phyloP scores from a whole-genome alignment of 2,113 vertebrate genomes.

The Alligator mississippiensis region DNA sequence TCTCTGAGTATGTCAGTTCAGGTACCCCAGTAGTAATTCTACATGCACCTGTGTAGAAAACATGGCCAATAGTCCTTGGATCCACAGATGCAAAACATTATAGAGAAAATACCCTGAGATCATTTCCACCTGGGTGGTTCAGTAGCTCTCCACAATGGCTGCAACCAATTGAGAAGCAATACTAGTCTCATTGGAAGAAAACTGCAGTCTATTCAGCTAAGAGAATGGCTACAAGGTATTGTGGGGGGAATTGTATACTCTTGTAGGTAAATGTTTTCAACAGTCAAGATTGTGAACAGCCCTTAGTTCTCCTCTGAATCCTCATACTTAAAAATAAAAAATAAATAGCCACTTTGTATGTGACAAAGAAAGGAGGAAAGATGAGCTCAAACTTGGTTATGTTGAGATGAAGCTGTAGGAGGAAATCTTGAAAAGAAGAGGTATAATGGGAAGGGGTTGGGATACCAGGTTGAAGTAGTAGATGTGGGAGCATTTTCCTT shows the following conservation, averaged over 20 bases:
- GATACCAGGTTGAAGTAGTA: background rate
- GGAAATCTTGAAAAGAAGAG: background rate
- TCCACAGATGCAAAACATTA: background rate
- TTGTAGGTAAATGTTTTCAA: background rate
- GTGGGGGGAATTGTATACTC: background rate
- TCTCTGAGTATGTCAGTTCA: background rate
- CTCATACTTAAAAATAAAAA: background rate
- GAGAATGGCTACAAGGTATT: background rate
- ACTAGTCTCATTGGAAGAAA: background rate
- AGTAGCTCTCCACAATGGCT: background rate
- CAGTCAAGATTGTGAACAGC: background rate
- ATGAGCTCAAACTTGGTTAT: background rate
- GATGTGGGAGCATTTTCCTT: background rate
- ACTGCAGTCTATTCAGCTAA: background rate
- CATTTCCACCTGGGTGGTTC: background rate
- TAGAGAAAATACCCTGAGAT: background rate
- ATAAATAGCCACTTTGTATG: background rate
- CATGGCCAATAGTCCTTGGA: background rate
- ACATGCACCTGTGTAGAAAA: background rate
- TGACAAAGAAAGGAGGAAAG: background rate
- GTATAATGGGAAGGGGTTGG: background rate
- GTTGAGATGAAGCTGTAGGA: background rate
- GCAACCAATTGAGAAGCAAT: background rate
- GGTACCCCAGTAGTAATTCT: rapidly evolving
- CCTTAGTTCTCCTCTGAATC: background rate